These are phyloP conservation scores for Ophion ventricosus DNA, from an alignment of 2,888 invertebrate genomes.

Conservation along the genomic window DNA sequence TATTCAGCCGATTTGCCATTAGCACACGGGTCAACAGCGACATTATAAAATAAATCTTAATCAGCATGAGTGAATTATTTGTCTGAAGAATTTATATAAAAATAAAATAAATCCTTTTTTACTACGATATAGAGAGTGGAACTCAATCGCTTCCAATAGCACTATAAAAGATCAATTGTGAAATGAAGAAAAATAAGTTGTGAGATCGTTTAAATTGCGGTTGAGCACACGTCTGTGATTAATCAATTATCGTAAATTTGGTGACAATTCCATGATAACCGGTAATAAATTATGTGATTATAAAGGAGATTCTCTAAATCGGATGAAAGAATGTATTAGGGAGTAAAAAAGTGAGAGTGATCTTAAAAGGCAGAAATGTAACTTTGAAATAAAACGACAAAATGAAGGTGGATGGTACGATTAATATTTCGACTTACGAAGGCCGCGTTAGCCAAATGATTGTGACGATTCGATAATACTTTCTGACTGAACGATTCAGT, in stretches of 20 bases:
- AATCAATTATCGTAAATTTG: slow-evolving; percentile 67
- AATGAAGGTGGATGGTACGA: neutral
- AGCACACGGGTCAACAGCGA: neutral
- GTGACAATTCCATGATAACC: slow-evolving; percentile 78
- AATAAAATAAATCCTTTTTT: slow-evolving; percentile 16
- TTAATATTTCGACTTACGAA: slow-evolving; percentile 49
- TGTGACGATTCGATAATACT: slow-evolving; percentile 45
- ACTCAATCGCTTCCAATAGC: neutral
- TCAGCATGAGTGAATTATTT: slow-evolving; percentile 5
- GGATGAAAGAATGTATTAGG: slow-evolving; percentile 59
- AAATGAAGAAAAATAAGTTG: slow-evolving; percentile 30
- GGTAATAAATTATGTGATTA: slow-evolving; percentile 79
- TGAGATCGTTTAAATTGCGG: slow-evolving; percentile 35
- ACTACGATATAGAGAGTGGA: neutral
- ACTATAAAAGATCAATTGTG: neutral
- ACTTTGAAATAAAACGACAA: neutral
- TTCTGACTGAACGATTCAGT: slow-evolving; percentile 24
- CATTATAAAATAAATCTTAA: neutral
- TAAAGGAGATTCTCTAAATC: slow-evolving; percentile 63
- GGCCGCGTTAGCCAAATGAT: slow-evolving; percentile 51
- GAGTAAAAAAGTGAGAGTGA: slow-evolving; percentile 40
- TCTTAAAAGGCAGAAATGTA: slow-evolving; percentile 8
- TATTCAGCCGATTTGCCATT: neutral
- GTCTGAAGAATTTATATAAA: neutral
- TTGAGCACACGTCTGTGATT: slow-evolving; percentile 57